Evolutionary conservation across 2,113 vertebrate genomes (phyloP), one percentile per base, ranked within the genome.

Genomic region (Tetraodon nigroviridis): DNA sequence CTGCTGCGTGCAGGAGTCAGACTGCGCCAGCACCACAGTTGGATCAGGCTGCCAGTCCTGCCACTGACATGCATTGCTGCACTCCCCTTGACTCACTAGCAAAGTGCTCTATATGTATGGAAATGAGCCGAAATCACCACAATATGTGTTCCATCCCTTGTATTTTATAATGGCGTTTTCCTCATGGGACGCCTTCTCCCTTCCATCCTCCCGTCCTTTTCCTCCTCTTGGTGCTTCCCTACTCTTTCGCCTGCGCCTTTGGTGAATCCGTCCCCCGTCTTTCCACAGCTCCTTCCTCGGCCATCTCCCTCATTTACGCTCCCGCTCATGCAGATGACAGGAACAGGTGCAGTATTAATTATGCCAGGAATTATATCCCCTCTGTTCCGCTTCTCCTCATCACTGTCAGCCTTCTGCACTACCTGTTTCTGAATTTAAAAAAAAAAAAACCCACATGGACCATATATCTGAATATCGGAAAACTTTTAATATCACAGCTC

Each of bases 301-400:
- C 41, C 55, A 56, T 69, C 71, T 42, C 55, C 67, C 72, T 75
- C 70, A 70, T 75, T 80, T 76, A 73, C 67, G n/a, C 70, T 51
- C 66, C 72, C 61, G 67, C 76, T 82, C 77, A 70, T 78, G 67
- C 79, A 79, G 78, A 73, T 76, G 74, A 84, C 77, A 75, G 75
- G 71, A 85, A 69, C 84, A 86, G 81, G 80, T 83, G 83, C 64
- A 63, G 71, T 76, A 83, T 86, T 85, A 84, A 88, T 83, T 84
- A 83, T 82, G 78, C 74, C 75, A 77, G 73, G 74, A 78, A 65
- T 73, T 64, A 66, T 53, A 75, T 68, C 69, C 67, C 75, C 49
- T 53, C 57, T 20, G 55, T 37, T 61, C 61, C 73, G 63, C 37
- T 40, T 66, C 68, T 75, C 71, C 53, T 32, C 60, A 55, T 71